A percentile compares a stretch with the other conserved stretches of the same genome.
Evolutionary conservation across 2,888 invertebrate genomes (phyloP).

Genomic region (Drosophila anceps): DNA sequence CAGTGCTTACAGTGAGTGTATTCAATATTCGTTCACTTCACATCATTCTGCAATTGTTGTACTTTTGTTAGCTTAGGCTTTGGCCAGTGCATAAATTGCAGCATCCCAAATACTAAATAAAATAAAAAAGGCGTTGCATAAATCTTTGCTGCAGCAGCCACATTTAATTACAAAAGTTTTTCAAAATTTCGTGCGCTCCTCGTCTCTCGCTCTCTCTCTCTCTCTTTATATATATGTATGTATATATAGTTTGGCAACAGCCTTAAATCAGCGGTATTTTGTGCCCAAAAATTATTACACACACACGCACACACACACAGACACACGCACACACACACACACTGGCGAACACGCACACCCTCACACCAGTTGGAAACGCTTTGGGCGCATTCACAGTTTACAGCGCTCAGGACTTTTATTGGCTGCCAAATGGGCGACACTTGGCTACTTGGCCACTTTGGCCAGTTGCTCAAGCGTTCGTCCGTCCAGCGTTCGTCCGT

Average conservation of each 20-base stretch:
- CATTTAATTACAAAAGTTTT: constrained; percentile 73
- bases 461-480: constrained; percentile 13
- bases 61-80: constrained; percentile 31
- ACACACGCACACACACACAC: constrained; percentile 9
- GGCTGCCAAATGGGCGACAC: constrained; percentile 75
- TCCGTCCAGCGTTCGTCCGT: constrained; percentile 39
- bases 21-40: background rate
- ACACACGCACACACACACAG: constrained; percentile 17
- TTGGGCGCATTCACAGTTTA: constrained; percentile 53
- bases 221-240: no score
- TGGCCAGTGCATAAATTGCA: constrained; percentile 30
- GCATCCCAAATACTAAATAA: constrained; percentile 2
- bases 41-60: background rate
- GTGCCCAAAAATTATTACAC: constrained; percentile 53
- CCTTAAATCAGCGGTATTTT: constrained; percentile 38
- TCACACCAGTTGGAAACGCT: constrained; percentile 16
- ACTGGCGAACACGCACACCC: constrained; percentile 10
- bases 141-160: constrained; percentile 61
- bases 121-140: constrained; percentile 44
- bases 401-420: constrained; percentile 61
- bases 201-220: background rate
- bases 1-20: background rate
- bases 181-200: constrained; percentile 22
- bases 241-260: constrained; percentile 32
- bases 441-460: constrained; percentile 51